A percentile compares a stretch with the other conserved stretches of the same genome.
Conservation (phyloP, 1,140 invertebrate genomes). For the Cecropterus lyciades region DNA sequence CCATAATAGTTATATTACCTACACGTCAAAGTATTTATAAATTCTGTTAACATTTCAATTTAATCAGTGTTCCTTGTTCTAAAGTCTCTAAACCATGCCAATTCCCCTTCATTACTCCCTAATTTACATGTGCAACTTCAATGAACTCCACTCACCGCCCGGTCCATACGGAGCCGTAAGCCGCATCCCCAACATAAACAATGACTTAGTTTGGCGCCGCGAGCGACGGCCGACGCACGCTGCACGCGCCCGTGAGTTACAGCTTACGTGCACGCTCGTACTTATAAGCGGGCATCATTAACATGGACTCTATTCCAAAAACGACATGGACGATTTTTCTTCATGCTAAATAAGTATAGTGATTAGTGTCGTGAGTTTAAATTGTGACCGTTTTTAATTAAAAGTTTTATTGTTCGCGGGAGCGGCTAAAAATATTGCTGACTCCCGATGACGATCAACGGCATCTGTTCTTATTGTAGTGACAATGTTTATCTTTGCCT, state of each 20-base stretch:
- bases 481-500: not conserved
- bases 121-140: conserved; percentile 21
- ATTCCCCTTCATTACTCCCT: conserved; percentile 6
- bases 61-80: not conserved
- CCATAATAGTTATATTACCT: too few relatives aligned
- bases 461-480: conserved; percentile 15
- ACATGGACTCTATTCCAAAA: conserved; percentile 10
- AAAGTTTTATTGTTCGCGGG: conserved; percentile 41
- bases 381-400: conserved; percentile 47
- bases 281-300: not conserved
- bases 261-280: conserved; percentile 15
- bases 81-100: not conserved
- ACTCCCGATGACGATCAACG: conserved; percentile 22
- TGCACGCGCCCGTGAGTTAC: conserved; percentile 12
- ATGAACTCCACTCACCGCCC: conserved; percentile 22
- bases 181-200: conserved; percentile 29
- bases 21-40: too few relatives aligned
- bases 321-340: not conserved
- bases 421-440: conserved; percentile 49
- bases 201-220: conserved; percentile 33
- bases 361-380: conserved; percentile 19
- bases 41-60: not conserved
- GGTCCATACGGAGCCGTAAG: conserved; percentile 19
- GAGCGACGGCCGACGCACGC: conserved; percentile 29
- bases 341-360: not conserved